Base-by-base conservation (phyloP, 2,797 vertebrate genomes). In the Sebastes dallii region DNA sequence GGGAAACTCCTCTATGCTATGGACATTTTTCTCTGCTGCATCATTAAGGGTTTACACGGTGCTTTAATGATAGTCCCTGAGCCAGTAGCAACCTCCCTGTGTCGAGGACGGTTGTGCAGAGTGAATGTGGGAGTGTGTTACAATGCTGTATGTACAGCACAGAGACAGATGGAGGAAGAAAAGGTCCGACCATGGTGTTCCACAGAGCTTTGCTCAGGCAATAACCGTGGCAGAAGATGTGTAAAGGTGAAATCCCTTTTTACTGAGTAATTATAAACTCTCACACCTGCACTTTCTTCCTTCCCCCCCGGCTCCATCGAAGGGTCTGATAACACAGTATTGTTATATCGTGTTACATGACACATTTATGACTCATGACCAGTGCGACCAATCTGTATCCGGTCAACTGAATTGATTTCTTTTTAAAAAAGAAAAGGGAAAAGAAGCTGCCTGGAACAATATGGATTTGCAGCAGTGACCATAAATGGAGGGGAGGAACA, bases 241-340 rank as follows among this genome's bases (percentile, higher is more conserved):
- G 72, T 78, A 64, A 66, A 76, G 82, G 68, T 80, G 34, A 75
- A 86, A 79, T 67, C 34, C n/a, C 55, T 84, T 72, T 87, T 65
- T 87, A 74, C 65, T 32, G 66, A 90, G 76, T 83, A 89, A 88
- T 88, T 91, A 77, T 80, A 82, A 75, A 75, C 73, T 82, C 39
- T 66, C 52, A 59, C 74, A 78, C 76, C 64, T 79, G 46, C 29
- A 9, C 8, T 50, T n/a, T 20, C 54, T 65, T 73, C 50, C 24
- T 54, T 16, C 8, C 12, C 8, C 29, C 1, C 3, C 0, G 6
- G 69, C 69, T 61, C 20, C 39, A 56, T 50, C 8, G 62, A 18
- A 77, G 5, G 30, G 27, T 61, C 9, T 20, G 10, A 64, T 60
- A 71, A 29, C 52, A 42, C 72, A 61, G 46, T 60, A 62, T 50